Base-by-base conservation (phyloP, 2,888 invertebrate genomes). In the Spisula solida region DNA sequence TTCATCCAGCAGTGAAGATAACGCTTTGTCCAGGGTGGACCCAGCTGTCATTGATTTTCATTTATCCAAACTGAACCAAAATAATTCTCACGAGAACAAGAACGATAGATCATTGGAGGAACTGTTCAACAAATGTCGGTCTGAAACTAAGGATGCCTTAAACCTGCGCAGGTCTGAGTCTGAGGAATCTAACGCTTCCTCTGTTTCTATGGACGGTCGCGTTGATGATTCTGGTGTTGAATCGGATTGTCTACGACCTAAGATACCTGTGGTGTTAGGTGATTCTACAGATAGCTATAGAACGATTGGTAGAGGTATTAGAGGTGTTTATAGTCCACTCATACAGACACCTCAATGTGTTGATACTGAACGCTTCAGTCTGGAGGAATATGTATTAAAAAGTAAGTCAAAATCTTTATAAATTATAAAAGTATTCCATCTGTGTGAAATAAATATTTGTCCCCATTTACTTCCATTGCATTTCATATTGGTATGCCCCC, bases 201-300 rank as follows among this genome's bases (percentile, higher is more conserved):
- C 85, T 4, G 85, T 75, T 48, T 90, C 85, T 10, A 80, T 41
- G 75, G 87, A 88, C 20, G 90, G 88, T n/a, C 82, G 82, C 34
- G 84, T 78, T 82, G 91, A 86, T 75, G 91, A 91, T 55, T 91
- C 91, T 18, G 91, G 91, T 20, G 83, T 91, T 6, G 89, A 89
- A 34, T 86, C 87, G 16, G 91, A 89, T 47, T 79, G 25, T 25
- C 25, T 55, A n/a, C 55, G 78, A 56, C 31, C 75, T 34, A 75
- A 31, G 31, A 75, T 31, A 25, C 60, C 60, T 66, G 25, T 66
- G 31, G 29, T 75, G 16, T 75, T 75, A 75, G 14, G 10, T 25
- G 31, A 31, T 16, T 31, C 29, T 31, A 18, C 16, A 4, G 34
- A 75, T 34, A 14, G 16, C 1, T 34, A 25, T 31, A 34, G 18